Evolutionary conservation across 2,888 invertebrate species (phyloP).

Genomic region (Sarcophaga caerulescens): DNA sequence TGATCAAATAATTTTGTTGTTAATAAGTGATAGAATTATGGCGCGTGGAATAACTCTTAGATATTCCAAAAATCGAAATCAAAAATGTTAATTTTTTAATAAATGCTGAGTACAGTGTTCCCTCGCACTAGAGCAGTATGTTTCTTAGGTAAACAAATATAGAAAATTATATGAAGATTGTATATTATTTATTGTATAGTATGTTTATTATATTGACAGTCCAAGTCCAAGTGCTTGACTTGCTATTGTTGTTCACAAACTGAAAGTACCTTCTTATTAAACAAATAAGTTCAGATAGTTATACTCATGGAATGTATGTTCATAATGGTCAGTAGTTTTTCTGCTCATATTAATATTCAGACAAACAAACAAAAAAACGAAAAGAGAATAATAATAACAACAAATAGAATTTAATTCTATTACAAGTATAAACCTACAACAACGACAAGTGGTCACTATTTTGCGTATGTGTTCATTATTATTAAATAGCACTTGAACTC

Average conservation of each 20-base stretch:
- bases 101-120: no score
- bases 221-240: no score
- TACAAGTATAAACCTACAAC: constrained; percentile 25
- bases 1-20: no score
- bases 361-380: constrained; percentile 18
- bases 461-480: not conserved
- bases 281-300: constrained; percentile 50
- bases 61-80: no score
- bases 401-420: constrained; percentile 53
- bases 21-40: no score
- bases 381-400: constrained; percentile 14
- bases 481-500: constrained; percentile 58
- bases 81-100: no score
- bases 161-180: no score
- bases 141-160: no score
- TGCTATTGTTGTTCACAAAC: not conserved
- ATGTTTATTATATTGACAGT: no score
- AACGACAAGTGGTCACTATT: not conserved
- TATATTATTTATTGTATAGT: no score
- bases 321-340: constrained; percentile 36
- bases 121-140: no score
- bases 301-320: constrained; percentile 18
- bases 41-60: no score
- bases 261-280: constrained; percentile 23
- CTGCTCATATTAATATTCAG: constrained; percentile 30